These are phyloP conservation scores for Plotosus lineatus DNA, from an alignment of 2,113 vertebrate genomes.

Conservation along the genomic window DNA sequence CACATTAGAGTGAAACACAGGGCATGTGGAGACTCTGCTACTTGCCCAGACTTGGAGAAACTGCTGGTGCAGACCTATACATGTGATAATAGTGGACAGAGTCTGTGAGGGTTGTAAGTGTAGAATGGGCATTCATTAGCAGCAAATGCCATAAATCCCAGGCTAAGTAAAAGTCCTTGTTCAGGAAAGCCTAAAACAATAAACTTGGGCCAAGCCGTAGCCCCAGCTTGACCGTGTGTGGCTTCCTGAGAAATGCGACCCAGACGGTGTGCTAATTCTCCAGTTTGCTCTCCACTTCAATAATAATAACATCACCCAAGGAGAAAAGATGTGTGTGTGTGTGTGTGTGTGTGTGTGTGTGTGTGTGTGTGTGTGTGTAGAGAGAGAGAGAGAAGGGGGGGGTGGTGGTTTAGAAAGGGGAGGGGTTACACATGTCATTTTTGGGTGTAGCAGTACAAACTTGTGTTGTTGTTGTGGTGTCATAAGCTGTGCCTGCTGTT, in stretches of 20 bases:
- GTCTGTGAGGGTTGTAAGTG: constrained; percentile 71
- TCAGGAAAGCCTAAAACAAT: constrained; percentile 98
- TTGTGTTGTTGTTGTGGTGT: constrained; percentile 63
- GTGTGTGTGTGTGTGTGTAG: constrained; percentile 37
- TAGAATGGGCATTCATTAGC: constrained; percentile 88
- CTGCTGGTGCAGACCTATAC: constrained; percentile 81
- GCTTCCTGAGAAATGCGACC: constrained; percentile 84
- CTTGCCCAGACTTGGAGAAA: constrained; percentile 89
- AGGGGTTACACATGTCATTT: constrained; percentile 28
- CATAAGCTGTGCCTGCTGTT: constrained; percentile 71
- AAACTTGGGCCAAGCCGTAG: constrained; percentile 81
- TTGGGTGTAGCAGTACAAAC: constrained; percentile 27
- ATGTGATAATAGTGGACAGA: constrained; percentile 84
- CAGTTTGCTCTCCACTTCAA: constrained; percentile 67
- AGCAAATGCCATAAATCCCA: constrained; percentile 97
- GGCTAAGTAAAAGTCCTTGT: constrained; percentile 96
- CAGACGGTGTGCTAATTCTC: constrained; percentile 75
- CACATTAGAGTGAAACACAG: constrained; percentile 91
- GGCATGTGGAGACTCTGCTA: constrained; percentile 87
- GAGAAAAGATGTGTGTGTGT: constrained; percentile 19
- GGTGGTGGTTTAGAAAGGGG: constrained; percentile 49
- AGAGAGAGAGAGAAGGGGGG: too few relatives aligned
- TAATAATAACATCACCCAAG: constrained; percentile 67
- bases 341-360: constrained; percentile 44
- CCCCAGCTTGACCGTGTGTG: constrained; percentile 77